Conservation (phyloP, 1,140 invertebrate genomes). For the Belonocnema kinseyi region DNA sequence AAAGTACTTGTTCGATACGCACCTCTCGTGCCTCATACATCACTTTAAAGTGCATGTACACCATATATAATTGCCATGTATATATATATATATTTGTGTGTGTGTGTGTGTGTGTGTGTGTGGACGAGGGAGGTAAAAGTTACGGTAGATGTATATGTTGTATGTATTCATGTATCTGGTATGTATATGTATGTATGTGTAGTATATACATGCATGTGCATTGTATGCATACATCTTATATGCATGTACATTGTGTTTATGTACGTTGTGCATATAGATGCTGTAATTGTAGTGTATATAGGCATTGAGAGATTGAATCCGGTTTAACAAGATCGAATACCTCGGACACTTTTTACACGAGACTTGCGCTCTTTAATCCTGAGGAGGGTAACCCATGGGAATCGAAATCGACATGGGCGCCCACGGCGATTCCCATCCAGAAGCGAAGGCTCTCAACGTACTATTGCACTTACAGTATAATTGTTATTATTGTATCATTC, state of each 20-base stretch:
- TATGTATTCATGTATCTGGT: too few relatives aligned
- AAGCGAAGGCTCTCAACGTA: neutral
- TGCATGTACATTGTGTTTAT: neutral
- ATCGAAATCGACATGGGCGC: conserved; percentile 23
- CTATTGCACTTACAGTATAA: conserved; percentile 25
- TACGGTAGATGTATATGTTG: too few relatives aligned
- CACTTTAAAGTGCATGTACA: conserved; percentile 1
- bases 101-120: too few relatives aligned
- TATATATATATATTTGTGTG: too few relatives aligned
- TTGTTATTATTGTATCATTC: conserved; percentile 30
- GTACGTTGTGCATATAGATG: too few relatives aligned
- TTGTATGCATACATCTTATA: too few relatives aligned
- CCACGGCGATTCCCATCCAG: conserved; percentile 26
- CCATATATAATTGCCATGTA: too few relatives aligned
- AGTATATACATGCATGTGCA: too few relatives aligned
- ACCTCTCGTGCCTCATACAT: conserved; percentile 28
- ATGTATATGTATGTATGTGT: too few relatives aligned
- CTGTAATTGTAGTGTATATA: neutral
- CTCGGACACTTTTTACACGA: conserved; percentile 20
- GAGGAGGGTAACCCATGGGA: conserved; percentile 23
- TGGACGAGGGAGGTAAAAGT: too few relatives aligned
- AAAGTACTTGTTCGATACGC: conserved; percentile 23
- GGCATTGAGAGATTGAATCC: conserved; percentile 23
- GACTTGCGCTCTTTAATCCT: conserved; percentile 21
- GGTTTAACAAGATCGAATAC: conserved; percentile 29